Base-by-base conservation (phyloP, 2,113 vertebrate genomes). In the Cebidichthys violaceus region DNA sequence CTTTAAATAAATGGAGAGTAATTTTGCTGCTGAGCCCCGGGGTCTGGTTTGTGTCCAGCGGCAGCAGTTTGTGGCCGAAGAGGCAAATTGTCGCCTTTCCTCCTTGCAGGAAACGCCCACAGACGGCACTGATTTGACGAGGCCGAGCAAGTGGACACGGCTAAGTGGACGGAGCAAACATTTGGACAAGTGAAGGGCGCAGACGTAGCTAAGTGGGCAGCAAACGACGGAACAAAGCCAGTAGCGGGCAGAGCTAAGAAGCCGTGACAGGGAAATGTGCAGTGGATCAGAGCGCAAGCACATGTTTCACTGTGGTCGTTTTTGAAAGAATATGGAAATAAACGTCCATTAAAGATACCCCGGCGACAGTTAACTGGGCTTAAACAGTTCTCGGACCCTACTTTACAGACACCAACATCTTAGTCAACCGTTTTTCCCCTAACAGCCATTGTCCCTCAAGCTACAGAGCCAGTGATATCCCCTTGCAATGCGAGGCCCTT, bases 1-100 rank as follows among this genome's bases (percentile, higher is more conserved):
- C 92, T 94, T 90, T 89, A 94, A 95, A 94, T 94, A 95, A 93
- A 93, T 81, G 81, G 82, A 77, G 86, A 89, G 91, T 87, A 62
- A 88, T 92, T 92, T 88, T 9, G 41, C 82, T 70, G 83, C 89
- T 72, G 67, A 73, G 86, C 79, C 87, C 79, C 77, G 67, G 83
- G 79, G 82, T 72, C 89, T 92, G 91, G 87, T 92, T 83, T 81
- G 73, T 65, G 89, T 94, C 91, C 93, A 93, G 91, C 83, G 88
- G 87, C 87, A 87, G 84, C 78, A 81, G 88, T 91, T 90, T 92
- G 93, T 84, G 90, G 91, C 85, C 83, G 15, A 85, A 87, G 79
- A 88, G 89, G 89, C 89, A 93, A 94, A 95, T 92, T 94, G 86
- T 93, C 93, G 64, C 93, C 81, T 88, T 90, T 85, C 72, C 86